Base-by-base conservation (phyloP, 2,888 invertebrate genomes). In the Netelia fuscicornis region DNA sequence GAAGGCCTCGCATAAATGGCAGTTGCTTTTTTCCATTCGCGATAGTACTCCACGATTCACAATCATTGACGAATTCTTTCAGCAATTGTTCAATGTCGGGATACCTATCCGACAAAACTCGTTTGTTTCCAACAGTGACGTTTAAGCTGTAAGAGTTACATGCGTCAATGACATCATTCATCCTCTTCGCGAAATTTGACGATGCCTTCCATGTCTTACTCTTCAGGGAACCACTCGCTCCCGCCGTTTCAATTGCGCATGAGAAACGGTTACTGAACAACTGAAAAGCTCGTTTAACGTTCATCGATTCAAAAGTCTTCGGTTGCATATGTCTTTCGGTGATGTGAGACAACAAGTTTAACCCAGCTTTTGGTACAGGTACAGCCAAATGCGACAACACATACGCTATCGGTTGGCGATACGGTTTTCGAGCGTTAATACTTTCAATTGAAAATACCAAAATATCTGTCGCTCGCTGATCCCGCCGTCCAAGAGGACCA, bases 281-380 rank as follows among this genome's bases (percentile, higher is more conserved):
- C 70, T 79, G 78, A 60, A 70, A 79, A n/a, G 60, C 62, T 52
- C 72, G 80, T 64, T 72, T 80, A 1, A 80, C 64, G 30, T 80
- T 80, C 72, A 80, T 80, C 20, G 72, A 54, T 80, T 80, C 80
- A 54, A 80, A 80, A 52, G 60, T 60, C 30, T 60, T 71, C 37
- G 80, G 80, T 23, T 60, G 42, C 44, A 80, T 52, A 2, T 71
- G 64, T 58, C 54, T 42, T 70, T 60, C 62, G 17, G 70, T 79
- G 25, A 71, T 70, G 60, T 70, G 54, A 42, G 60, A 71, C 62
- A 62, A 42, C 54, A 67, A 30, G 44, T 62, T 80, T 44, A 64
- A 80, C 48, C 42, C 23, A 20, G 60, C 42, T 65, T 65, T 17
- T 42, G n/a, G n/a, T n/a, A n/a, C 70, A 25, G 54, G 23, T 48